Evolutionary conservation across 2,888 invertebrate species (phyloP), one percentile per base, ranked within the genome.

Genomic region (Cordilura impudica): DNA sequence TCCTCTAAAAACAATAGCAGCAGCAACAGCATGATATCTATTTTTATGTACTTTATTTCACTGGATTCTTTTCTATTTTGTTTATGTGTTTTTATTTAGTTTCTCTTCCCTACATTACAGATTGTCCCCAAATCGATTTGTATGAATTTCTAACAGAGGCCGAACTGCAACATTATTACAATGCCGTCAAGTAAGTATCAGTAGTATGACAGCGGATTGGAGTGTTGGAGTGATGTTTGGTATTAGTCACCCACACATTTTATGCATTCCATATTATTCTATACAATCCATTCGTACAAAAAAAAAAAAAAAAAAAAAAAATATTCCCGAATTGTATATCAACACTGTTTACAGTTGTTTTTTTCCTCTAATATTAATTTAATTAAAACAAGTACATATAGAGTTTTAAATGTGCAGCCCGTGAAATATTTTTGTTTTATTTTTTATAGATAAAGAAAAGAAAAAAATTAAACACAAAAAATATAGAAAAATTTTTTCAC

Each of bases 121-220:
- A 90, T 84, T 87, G 86, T 81, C 86, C 88, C 84, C 90, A 88
- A 83, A 89, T 90, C 81, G 94, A 94, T 82, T 91, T 95, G 82
- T 95, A 95, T 88, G 97, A 97, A 90, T 98, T 98, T 90, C 93
- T 98, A 82, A 94, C 95, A 88, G 97, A 98, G 91, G 97, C 98
- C 51, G 98, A 98, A 89, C 92, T 98, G 63, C 95, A 95, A 85
- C 98, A 98, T 88, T 98, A 98, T 91, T 96, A 96, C 87, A 93
- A 93, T 88, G 91, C 92, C 85, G 93, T 94, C 87, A 93, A 93
- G 94, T 94, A 91, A 91, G 91, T 89, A 51, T 66, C 70, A 8
- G 16, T 4, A 58, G 16, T 14, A 72, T 18, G 31, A 19, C 31
- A 31, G 23, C 14, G 14, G 14, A 45, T 16, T 49, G 12, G 31